These are phyloP conservation scores for Callorhinus ursinus DNA, from an alignment of 2,113 vertebrate genomes.

Conservation along the genomic window DNA sequence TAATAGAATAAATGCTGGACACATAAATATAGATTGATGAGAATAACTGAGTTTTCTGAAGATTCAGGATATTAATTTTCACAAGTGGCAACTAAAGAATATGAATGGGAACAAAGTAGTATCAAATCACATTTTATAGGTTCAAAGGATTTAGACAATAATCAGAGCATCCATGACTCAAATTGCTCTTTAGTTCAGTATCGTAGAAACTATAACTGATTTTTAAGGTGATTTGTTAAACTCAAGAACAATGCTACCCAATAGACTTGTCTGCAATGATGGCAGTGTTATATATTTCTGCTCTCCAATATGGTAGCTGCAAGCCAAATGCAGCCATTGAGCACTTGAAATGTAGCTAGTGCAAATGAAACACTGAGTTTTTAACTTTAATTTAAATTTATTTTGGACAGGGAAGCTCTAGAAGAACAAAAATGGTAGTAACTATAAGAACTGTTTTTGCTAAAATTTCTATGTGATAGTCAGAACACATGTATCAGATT, in stretches of 20 bases:
- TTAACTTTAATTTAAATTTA: neutral
- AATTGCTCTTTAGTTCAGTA: neutral
- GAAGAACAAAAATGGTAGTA: neutral
- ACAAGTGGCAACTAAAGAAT: neutral
- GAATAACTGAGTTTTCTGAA: neutral
- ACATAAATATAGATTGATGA: neutral
- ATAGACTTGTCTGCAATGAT: neutral
- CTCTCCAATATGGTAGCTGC: neutral
- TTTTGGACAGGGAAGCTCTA: neutral
- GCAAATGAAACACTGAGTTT: neutral
- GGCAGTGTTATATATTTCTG: neutral
- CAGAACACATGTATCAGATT: neutral
- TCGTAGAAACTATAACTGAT: neutral
- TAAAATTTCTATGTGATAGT: neutral
- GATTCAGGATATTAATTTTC: conserved; percentile 32
- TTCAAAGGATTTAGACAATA: neutral
- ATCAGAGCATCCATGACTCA: neutral
- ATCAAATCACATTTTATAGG: neutral
- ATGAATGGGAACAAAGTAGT: neutral
- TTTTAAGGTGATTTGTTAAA: neutral
- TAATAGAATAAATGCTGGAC: neutral
- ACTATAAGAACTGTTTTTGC: neutral
- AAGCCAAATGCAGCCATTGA: neutral
- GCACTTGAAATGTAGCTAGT: neutral
- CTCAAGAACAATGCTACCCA: neutral